Percentiles rank a stretch among this genome's conserved stretches.
Conservation (phyloP, 2,888 invertebrate species). For the Lasioglossum zephyrum region DNA sequence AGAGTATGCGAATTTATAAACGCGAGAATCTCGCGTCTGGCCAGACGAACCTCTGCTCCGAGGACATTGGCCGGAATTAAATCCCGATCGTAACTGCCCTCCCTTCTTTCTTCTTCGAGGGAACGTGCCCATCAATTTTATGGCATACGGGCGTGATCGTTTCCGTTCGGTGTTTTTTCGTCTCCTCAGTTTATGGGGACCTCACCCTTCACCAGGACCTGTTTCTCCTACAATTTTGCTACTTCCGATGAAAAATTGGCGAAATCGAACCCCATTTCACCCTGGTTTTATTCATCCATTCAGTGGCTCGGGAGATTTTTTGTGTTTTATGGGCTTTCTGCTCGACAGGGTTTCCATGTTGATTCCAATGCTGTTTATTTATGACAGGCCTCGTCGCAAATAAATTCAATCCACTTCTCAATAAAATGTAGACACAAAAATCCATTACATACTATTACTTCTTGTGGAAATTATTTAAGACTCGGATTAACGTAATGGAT, state of each 20-base stretch:
- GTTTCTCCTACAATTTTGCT: neutral
- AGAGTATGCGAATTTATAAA: conserved; percentile 44
- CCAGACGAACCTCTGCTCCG: neutral
- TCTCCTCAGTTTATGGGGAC: neutral
- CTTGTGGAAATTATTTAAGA: neutral
- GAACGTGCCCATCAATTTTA: neutral
- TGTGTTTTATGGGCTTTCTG: neutral
- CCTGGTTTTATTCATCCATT: neutral
- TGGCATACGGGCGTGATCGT: neutral
- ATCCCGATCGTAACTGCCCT: neutral
- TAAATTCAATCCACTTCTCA: neutral
- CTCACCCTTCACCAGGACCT: neutral
- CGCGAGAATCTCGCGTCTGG: neutral
- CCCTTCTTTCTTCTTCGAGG: neutral
- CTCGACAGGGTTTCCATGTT: neutral
- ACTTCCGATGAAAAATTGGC: neutral
- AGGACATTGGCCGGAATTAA: conserved; percentile 28
- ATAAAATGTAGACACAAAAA: neutral
- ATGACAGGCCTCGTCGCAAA: neutral
- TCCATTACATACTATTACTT: neutral
- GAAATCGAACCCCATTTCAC: neutral
- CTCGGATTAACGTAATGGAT: neutral
- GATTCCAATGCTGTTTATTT: neutral
- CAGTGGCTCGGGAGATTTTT: neutral
- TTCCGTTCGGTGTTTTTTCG: neutral